phyloP scores from a whole-genome alignment of 2,797 vertebrate species.

The Propithecus perrieri region DNA sequence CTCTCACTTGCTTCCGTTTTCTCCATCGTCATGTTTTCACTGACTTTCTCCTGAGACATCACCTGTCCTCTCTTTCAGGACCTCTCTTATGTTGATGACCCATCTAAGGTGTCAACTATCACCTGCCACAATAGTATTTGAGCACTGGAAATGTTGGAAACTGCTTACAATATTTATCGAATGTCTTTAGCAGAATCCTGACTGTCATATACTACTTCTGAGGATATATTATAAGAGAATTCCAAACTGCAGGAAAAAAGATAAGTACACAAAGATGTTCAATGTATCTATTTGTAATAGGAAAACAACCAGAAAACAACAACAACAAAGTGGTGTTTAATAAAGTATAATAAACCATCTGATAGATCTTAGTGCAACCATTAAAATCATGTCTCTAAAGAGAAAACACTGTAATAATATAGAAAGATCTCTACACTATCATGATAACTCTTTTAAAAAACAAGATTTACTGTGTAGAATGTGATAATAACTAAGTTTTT shows the following conservation, averaged over 20 bases:
- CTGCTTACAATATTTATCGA: not conserved
- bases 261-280: not conserved
- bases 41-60: not conserved
- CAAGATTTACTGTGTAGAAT: not conserved
- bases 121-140: not conserved
- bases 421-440: not conserved
- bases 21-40: not conserved
- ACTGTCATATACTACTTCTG: not conserved
- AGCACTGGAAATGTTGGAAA: not conserved
- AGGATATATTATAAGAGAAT: not conserved
- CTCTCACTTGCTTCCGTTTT: not conserved
- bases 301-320: not conserved
- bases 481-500: not conserved
- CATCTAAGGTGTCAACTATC: not conserved
- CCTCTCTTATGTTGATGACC: not conserved
- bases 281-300: not conserved
- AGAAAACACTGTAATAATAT: not conserved
- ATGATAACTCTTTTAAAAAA: not conserved
- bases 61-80: not conserved
- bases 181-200: not conserved
- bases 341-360: slow-evolving; percentile 1
- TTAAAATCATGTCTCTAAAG: not conserved
- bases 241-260: not conserved
- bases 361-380: not conserved
- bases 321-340: not conserved